Conservation (phyloP, 2,888 invertebrate species). For the Diarsia dahlii region DNA sequence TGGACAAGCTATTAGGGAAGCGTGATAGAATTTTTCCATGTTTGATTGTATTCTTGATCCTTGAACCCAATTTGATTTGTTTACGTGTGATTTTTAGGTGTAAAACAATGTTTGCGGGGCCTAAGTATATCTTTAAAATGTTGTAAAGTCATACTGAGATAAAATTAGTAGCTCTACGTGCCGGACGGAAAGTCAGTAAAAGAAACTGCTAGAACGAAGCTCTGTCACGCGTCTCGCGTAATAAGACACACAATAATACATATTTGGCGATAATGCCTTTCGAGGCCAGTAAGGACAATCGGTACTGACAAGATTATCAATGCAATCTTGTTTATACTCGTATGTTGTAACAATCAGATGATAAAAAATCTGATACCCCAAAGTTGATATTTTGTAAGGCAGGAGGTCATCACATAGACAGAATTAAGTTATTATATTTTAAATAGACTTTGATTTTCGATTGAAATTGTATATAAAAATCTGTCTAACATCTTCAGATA, state of each 20-base stretch:
- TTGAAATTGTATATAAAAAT: background rate
- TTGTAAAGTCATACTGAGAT: slow-evolving; percentile 10
- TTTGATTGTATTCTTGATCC: slow-evolving; percentile 19
- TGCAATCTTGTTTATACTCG: slow-evolving; percentile 6
- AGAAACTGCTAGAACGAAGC: background rate
- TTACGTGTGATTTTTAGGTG: background rate
- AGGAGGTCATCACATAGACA: background rate
- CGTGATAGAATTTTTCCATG: slow-evolving; percentile 13
- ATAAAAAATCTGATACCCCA: background rate
- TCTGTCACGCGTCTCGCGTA: background rate
- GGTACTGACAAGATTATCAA: background rate
- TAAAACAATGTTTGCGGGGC: background rate
- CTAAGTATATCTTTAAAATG: slow-evolving; percentile 16
- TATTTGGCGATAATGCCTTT: slow-evolving; percentile 19
- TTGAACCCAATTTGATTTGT: slow-evolving; percentile 10
- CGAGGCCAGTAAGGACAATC: background rate
- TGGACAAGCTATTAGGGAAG: slow-evolving; percentile 3
- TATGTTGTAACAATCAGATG: slow-evolving; percentile 1
- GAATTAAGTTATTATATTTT: too few species aligned
- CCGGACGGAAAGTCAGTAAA: background rate
- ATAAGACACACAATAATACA: background rate
- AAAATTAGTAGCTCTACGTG: background rate
- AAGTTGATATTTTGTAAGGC: background rate
- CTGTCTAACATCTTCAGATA: background rate
- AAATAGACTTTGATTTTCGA: too few species aligned